Evolutionary conservation across 2,888 invertebrate genomes (phyloP).

Genomic region (Craniophora ligustri): DNA sequence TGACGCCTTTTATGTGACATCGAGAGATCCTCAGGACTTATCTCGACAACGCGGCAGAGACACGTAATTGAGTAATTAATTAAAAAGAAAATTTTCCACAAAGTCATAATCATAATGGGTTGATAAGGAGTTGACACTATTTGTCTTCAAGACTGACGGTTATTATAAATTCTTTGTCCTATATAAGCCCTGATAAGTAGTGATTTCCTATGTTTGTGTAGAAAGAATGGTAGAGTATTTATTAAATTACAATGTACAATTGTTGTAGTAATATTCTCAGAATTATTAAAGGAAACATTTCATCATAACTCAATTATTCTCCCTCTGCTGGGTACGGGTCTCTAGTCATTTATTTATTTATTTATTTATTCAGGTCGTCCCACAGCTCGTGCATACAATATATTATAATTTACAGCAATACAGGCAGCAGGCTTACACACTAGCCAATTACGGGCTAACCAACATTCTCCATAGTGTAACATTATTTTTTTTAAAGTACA

Average conservation of each 20-base stretch:
- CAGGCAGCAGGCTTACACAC: too few relatives aligned
- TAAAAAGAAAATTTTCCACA: conserved; percentile 73
- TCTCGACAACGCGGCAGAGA: conserved; percentile 14
- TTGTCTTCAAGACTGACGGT: conserved; percentile 47
- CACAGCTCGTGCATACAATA: too few relatives aligned
- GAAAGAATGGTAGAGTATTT: conserved; percentile 30
- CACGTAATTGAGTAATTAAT: conserved; percentile 55
- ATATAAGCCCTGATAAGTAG: conserved; percentile 47
- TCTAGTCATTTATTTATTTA: too few relatives aligned
- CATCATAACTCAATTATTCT: too few relatives aligned
- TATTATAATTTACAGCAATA: too few relatives aligned
- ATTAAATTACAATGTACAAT: conserved; percentile 28
- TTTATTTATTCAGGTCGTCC: too few relatives aligned
- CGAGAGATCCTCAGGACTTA: conserved; percentile 30
- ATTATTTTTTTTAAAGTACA: too few relatives aligned
- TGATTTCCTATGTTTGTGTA: conserved; percentile 52
- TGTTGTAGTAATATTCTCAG: not conserved
- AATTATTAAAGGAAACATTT: too few relatives aligned
- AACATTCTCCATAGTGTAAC: too few relatives aligned
- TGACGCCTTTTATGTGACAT: conserved; percentile 1
- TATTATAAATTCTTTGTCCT: conserved; percentile 39
- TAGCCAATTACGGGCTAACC: too few relatives aligned
- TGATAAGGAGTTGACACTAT: conserved; percentile 48
- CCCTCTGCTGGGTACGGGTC: too few relatives aligned
- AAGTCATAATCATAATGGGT: conserved; percentile 13